These are phyloP conservation scores for Mionectes olivaceus DNA, from an alignment of 2,797 vertebrate species.

Conservation along the genomic window DNA sequence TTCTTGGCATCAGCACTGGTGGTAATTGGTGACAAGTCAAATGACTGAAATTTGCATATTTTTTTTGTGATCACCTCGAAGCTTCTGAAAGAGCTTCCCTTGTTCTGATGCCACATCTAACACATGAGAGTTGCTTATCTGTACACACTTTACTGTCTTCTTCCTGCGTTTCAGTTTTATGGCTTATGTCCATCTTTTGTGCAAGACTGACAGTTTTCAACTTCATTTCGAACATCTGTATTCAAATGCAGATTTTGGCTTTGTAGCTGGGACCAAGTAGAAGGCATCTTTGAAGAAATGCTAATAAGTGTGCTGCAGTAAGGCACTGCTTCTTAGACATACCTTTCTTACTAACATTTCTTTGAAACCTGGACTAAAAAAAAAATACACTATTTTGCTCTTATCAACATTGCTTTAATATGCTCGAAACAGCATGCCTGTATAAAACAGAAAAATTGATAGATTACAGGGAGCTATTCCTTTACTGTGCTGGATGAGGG, in stretches of 20 bases:
- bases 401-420: slow-evolving; percentile 53
- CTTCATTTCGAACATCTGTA: slow-evolving; percentile 20
- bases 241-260: slow-evolving; percentile 67
- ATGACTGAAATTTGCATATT: neutral
- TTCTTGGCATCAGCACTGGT: neutral
- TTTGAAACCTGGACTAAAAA: slow-evolving; percentile 61
- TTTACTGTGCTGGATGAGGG: slow-evolving; percentile 1
- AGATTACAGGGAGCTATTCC: neutral
- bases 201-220: neutral
- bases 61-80: neutral
- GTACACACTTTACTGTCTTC: neutral
- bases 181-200: neutral
- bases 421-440: neutral
- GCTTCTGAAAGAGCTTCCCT: neutral
- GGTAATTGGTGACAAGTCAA: neutral
- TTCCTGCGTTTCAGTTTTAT: neutral
- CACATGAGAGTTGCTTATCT: neutral
- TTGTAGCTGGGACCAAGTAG: slow-evolving; percentile 26
- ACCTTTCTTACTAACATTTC: neutral
- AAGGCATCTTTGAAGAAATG: slow-evolving; percentile 62
- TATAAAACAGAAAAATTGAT: slow-evolving; percentile 4
- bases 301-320: slow-evolving; percentile 48
- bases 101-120: neutral
- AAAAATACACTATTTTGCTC: slow-evolving; percentile 24
- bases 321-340: neutral